Percentiles rank a stretch among this genome's conserved stretches.
Conservation (phyloP, 2,113 vertebrate genomes). For the Syrrhaptes paradoxus region DNA sequence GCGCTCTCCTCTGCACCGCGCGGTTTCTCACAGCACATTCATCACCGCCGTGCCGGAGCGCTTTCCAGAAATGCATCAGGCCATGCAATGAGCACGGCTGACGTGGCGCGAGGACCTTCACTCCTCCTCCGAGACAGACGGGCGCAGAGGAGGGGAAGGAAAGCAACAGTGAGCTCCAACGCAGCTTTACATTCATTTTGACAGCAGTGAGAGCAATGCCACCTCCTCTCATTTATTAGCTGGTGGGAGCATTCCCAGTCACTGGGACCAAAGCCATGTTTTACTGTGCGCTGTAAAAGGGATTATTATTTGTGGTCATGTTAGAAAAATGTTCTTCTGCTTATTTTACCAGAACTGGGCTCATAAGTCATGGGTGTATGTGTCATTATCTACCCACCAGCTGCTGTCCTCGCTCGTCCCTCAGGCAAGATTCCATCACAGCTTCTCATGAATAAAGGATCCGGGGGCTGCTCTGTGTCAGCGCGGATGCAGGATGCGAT, state of each 20-base stretch:
- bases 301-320: neutral
- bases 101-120: accelerated
- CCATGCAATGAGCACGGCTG: accelerated
- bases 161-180: neutral
- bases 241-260: neutral
- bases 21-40: neutral
- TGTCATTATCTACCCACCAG: neutral
- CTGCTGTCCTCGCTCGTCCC: neutral
- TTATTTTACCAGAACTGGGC: neutral
- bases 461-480: neutral
- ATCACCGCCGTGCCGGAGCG: neutral
- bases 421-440: neutral
- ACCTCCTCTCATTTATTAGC: neutral
- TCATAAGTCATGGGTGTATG: neutral
- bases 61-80: neutral
- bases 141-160: neutral
- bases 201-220: neutral
- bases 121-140: accelerated
- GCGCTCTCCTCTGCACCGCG: accelerated
- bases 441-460: neutral
- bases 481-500: accelerated
- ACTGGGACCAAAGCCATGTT: neutral
- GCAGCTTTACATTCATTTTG: neutral
- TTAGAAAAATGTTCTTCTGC: neutral
- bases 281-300: neutral